Percentiles rank a stretch among this genome's conserved stretches.
Conservation (phyloP, 2,888 invertebrate species). For the Sminthurinus aureus region DNA sequence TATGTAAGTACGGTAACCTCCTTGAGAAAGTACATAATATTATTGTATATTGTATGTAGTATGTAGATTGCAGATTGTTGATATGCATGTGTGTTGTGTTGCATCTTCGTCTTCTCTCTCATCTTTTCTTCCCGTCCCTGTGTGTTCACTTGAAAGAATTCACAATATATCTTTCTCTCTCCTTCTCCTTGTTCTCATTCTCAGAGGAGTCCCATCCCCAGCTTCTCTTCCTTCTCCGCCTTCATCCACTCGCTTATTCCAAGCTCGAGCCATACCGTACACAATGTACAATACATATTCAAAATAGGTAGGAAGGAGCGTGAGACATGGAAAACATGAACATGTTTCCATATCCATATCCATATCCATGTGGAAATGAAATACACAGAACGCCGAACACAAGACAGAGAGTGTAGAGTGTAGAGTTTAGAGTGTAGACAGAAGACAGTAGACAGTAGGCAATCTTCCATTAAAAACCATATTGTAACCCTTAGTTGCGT, state of each 20-base stretch:
- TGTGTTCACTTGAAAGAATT: constrained; percentile 33
- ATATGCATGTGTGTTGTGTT: neutral
- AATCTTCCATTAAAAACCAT: neutral
- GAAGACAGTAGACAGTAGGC: no score
- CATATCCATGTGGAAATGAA: no score
- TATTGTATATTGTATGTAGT: no score
- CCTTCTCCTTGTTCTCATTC: neutral
- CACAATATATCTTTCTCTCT: constrained; percentile 22
- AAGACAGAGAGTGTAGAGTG: no score
- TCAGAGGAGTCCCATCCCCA: neutral
- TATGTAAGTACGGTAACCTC: neutral
- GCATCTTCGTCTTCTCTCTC: constrained; percentile 5
- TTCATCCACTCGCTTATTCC: neutral
- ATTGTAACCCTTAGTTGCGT: neutral
- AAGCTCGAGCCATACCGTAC: neutral
- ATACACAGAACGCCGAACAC: no score
- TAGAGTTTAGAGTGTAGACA: no score
- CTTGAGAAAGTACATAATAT: no score
- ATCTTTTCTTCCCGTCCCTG: constrained; percentile 14
- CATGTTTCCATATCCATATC: neutral
- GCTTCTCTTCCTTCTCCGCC: constrained; percentile 3
- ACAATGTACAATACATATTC: neutral
- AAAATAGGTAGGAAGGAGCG: neutral
- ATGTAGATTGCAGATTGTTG: no score
- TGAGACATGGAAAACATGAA: neutral